phyloP scores from a whole-genome alignment of 2,888 invertebrate genomes.

The Lysandra bellargus region DNA sequence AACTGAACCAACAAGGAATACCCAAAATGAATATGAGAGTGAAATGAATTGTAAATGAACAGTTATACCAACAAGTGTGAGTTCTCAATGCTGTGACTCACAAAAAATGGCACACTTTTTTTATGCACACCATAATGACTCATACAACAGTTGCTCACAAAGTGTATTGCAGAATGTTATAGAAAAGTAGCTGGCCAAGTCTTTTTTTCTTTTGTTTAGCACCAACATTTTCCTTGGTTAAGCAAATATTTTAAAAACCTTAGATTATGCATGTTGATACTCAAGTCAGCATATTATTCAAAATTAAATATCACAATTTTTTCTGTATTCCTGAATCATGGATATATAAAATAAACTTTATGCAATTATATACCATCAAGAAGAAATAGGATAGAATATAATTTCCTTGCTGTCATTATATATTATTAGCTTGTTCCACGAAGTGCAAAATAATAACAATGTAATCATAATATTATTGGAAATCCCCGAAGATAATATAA shows the following conservation, averaged over 20 bases:
- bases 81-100: neutral
- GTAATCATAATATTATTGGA: slow-evolving; percentile 9
- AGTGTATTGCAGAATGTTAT: neutral
- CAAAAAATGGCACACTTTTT: slow-evolving; percentile 24
- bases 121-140: slow-evolving; percentile 13
- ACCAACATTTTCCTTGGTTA: neutral
- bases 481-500: neutral
- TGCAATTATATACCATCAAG: neutral
- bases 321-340: neutral
- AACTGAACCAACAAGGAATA: neutral
- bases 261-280: too few species aligned
- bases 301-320: neutral
- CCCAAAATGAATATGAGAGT: slow-evolving; percentile 1
- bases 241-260: too few species aligned
- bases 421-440: neutral
- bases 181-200: neutral
- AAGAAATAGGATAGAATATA: neutral
- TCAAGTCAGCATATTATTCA: too few species aligned
- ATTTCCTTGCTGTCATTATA: neutral
- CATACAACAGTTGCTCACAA: neutral
- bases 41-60: slow-evolving; percentile 14
- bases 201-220: neutral
- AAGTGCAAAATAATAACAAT: neutral
- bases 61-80: slow-evolving; percentile 14
- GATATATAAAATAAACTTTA: neutral